Evolutionary conservation across 2,113 vertebrate genomes (phyloP).

Genomic region (Lipotes vexillifer): DNA sequence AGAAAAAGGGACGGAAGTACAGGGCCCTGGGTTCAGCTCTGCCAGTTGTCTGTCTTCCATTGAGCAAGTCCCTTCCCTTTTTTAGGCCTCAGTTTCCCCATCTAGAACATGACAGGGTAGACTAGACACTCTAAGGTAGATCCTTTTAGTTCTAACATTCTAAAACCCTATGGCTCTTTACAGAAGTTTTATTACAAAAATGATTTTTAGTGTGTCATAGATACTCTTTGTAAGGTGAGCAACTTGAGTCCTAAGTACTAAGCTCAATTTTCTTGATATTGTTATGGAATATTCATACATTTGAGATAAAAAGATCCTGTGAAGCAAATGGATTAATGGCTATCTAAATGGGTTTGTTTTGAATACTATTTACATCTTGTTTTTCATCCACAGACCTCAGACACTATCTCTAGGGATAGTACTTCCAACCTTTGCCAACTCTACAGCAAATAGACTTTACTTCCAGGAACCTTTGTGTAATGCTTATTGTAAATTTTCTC

Average conservation of each 20-base stretch:
- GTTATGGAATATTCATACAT: not conserved
- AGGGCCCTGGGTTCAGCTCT: not conserved
- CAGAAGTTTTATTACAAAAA: not conserved
- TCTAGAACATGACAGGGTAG: not conserved
- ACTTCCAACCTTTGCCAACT: slow-evolving; percentile 46
- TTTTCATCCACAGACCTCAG: slow-evolving; percentile 28
- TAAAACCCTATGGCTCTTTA: not conserved
- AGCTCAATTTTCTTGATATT: slow-evolving; percentile 34
- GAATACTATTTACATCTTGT: slow-evolving; percentile 30
- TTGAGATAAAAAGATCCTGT: not conserved
- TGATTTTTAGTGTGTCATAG: not conserved
- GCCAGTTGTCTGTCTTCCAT: not conserved
- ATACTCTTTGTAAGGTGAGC: not conserved
- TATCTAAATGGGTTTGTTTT: slow-evolving; percentile 32
- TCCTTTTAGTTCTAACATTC: not conserved
- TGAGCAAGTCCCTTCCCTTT: not conserved
- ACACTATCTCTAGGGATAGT: slow-evolving; percentile 36
- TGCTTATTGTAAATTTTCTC: slow-evolving; percentile 31
- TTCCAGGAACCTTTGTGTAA: not conserved
- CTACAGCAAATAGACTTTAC: slow-evolving; percentile 36
- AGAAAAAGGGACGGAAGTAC: not conserved
- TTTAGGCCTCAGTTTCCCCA: not conserved
- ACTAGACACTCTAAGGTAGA: not conserved
- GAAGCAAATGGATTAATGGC: slow-evolving; percentile 37
- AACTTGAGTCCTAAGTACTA: slow-evolving; percentile 5